These are phyloP conservation scores for Artemisiospiza belli DNA, from an alignment of 2,113 vertebrate genomes.

Conservation along the genomic window DNA sequence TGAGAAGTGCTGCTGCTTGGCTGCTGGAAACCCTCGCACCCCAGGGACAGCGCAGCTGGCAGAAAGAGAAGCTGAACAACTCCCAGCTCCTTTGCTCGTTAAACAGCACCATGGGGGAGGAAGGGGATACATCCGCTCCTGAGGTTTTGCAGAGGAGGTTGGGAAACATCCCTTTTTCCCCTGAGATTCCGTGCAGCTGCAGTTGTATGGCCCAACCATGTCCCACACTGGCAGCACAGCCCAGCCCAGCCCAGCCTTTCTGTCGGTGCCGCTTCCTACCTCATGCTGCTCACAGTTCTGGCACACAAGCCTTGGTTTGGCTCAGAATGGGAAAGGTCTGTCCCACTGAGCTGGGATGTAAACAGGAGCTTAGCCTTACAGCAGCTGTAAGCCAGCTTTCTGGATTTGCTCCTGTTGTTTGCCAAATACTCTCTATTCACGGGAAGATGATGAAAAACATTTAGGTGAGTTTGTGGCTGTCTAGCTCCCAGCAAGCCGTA, in stretches of 20 bases:
- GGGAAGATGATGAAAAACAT: constrained; percentile 2
- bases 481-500: background rate
- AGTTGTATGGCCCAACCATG: accelerated
- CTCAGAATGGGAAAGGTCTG: background rate
- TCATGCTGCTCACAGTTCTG: background rate
- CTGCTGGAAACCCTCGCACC: background rate
- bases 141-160: background rate
- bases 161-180: background rate
- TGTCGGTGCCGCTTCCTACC: background rate
- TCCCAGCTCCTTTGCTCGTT: background rate
- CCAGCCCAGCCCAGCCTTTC: background rate
- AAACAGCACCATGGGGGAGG: background rate
- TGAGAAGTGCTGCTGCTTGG: accelerated
- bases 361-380: background rate
- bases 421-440: background rate
- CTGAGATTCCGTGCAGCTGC: background rate
- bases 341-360: background rate
- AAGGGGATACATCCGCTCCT: background rate
- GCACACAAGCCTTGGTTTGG: background rate
- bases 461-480: background rate
- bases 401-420: constrained; percentile 19
- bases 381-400: constrained; percentile 7
- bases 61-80: background rate
- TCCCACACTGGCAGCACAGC: accelerated
- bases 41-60: background rate